Evolutionary conservation across 1,140 invertebrate species (phyloP), one percentile per base, ranked within the genome.

Genomic region (Steinernema feltiae): DNA sequence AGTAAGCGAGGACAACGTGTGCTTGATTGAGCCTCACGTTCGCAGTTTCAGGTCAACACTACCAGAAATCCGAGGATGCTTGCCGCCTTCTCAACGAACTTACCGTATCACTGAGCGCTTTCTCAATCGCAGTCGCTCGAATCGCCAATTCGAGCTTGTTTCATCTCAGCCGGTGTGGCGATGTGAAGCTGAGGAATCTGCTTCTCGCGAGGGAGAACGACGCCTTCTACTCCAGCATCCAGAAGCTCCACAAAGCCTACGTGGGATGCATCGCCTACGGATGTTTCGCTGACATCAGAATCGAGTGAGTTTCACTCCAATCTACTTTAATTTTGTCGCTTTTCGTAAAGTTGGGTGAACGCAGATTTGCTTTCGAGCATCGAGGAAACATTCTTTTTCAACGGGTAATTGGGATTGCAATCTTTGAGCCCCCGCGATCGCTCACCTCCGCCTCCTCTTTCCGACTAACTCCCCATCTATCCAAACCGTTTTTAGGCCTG

Each of bases 161-260:
- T 21, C 53, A 63, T 21, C 53, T 63, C 12, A 63, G 53, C 53
- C 7, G 53, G 24, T 63, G 53, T 63, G 53, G 53, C 3, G 53
- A 63, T 21, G 53, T 63, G 53, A 63, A 63, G 7, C 24, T 63
- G 24, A 63, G 53, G 53, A 63, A 63, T 63, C 53, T 63, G 53
- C 53, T 63, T 21, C 2, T 3, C 7, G 53, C 53, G 7, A 15
- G 53, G 24, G 53, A 63, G 24, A 63, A 63, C 53, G 53, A 63
- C 24, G 15, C 3, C 53, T 63, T 63, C 53, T 63, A 63, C 24
- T n/a, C 53, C 3, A 17, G 12, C 12, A 63, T 63, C 53, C 53
- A 63, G 24, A 63, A 63, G 24, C 53, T 63, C 15, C 53, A 63
- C 53, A 63, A 63, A 63, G 53, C 53, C 24, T 63, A 63, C 53